A percentile compares a stretch with the other conserved stretches of the same genome.
Conservation (phyloP, 2,113 vertebrate species). For the Catharus fuscescens region DNA sequence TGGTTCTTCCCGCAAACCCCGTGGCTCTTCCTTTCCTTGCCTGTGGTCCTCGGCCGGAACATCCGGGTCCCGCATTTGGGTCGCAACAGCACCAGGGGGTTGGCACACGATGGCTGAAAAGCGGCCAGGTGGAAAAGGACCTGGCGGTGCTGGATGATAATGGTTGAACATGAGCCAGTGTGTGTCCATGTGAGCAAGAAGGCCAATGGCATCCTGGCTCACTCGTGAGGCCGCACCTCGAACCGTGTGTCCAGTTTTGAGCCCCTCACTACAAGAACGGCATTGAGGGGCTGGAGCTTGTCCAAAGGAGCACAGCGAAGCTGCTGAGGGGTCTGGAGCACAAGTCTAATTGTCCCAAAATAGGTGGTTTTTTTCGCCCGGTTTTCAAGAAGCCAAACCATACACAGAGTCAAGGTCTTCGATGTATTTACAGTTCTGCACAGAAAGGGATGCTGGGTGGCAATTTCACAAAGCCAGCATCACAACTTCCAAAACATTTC, state of each 20-base stretch:
- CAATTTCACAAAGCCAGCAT: neutral
- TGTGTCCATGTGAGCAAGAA: neutral
- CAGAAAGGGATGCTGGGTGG: neutral
- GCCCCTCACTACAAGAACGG: neutral
- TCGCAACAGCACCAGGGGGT: rapidly evolving
- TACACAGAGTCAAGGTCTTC: neutral
- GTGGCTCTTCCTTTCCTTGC: neutral
- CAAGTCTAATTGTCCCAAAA: neutral
- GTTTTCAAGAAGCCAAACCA: neutral
- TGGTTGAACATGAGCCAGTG: neutral
- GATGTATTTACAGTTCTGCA: neutral
- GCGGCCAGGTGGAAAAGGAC: neutral
- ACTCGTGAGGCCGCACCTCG: neutral
- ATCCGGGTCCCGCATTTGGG: too few species aligned
- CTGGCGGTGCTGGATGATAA: too few species aligned
- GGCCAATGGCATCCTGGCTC: neutral
- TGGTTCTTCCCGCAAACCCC: neutral
- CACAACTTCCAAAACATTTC: neutral
- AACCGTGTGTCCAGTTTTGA: neutral
- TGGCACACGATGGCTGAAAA: too few species aligned
- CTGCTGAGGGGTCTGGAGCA: neutral
- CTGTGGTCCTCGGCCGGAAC: neutral
- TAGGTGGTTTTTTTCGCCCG: rapidly evolving
- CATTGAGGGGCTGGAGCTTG: neutral
- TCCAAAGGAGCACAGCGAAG: neutral